Base-by-base conservation (phyloP, 1,140 invertebrate species). In the Drosophila ananassae region DNA sequence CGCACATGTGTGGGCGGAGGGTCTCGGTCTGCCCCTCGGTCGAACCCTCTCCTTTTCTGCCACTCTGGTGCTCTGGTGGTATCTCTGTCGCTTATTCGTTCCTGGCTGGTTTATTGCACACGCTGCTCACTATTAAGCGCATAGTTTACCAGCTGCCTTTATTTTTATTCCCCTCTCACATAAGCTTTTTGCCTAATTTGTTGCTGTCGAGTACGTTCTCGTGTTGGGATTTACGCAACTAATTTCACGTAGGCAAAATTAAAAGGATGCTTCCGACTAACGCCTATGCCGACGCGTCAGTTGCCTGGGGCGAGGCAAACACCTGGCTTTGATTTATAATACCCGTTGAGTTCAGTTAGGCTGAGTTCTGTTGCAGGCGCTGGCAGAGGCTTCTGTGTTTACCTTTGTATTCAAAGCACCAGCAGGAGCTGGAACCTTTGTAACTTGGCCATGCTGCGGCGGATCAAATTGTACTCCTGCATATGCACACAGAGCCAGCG, bases 181-280 rank as follows among this genome's bases (percentile, higher is more conserved):
- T 78, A 82, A 87, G 61, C 64, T 76, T 64, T 82, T 87, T 72
- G 61, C 54, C 59, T 78, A 81, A 81, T 83, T 78, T 77, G 73
- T 77, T 71, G 69, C 37, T 57, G 67, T 76, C 81, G 77, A 87
- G 83, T 83, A 75, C 79, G 83, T 87, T 87, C 79, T 89, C 76
- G 82, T 87, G 82, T 87, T 89, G 82, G 82, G 82, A 87, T 82
- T 87, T 87, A 87, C 83, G 83, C 83, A 87, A 87, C 83, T 87
- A 83, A 87, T 87, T 87, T 87, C 60, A 69, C 83, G 80, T 87
- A 83, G 82, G 62, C 79, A 60, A 82, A 87, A 83, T 89, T 62
- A 76, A 87, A 89, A 73, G 62, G 59, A 61, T 68, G 74, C 59
- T 50, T 59, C 47, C 32, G 22, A 46, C 34, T 37, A 37, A 37